Evolutionary conservation across 2,113 vertebrate genomes (phyloP).

Genomic region (Natator depressus): DNA sequence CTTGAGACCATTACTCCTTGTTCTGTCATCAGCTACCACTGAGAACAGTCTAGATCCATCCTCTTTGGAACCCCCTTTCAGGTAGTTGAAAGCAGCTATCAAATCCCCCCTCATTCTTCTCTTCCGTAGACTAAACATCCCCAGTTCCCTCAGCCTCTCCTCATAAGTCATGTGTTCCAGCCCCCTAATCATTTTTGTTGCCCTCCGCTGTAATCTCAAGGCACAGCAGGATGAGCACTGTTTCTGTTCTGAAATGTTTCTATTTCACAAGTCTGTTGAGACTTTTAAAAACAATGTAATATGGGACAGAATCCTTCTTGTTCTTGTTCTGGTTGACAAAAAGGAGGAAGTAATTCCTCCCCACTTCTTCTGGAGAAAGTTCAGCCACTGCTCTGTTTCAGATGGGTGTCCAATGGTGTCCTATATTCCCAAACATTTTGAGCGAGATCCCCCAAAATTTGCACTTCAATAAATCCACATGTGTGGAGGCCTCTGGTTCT

Average conservation of each 20-base stretch:
- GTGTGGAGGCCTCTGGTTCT: neutral
- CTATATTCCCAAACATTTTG: neutral
- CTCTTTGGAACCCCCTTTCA: too few species aligned
- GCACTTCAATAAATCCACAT: constrained; percentile 9
- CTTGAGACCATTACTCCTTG: too few species aligned
- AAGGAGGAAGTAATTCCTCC: neutral
- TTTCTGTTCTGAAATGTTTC: neutral
- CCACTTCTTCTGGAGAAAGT: neutral
- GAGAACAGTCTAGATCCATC: too few species aligned
- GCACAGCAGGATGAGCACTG: constrained; percentile 12
- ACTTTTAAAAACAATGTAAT: neutral
- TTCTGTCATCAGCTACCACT: too few species aligned
- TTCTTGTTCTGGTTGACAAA: neutral
- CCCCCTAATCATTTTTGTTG: too few species aligned
- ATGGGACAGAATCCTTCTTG: neutral
- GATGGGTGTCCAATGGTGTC: neutral
- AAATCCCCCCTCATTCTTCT: too few species aligned
- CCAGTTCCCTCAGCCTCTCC: too few species aligned
- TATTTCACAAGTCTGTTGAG: neutral
- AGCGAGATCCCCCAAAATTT: neutral
- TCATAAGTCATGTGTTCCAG: too few species aligned
- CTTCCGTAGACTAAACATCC: too few species aligned
- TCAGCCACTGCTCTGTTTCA: neutral
- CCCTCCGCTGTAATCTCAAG: neutral
- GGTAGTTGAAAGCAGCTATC: too few species aligned